phyloP scores from a whole-genome alignment of 1,140 invertebrate genomes.

The Pseudomyrmex concolor region DNA sequence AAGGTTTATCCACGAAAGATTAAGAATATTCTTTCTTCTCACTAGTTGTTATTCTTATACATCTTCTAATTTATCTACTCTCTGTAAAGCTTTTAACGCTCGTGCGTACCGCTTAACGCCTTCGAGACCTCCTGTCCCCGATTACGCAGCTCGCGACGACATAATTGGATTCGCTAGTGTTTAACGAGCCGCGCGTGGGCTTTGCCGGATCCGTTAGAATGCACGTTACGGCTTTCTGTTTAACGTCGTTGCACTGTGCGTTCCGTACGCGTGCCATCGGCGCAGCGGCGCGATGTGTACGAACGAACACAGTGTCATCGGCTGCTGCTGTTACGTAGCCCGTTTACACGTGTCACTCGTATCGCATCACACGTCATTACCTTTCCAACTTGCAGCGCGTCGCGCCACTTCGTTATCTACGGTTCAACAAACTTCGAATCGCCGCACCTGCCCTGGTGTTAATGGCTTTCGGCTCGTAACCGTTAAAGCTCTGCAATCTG shows the following conservation, averaged over 20 bases:
- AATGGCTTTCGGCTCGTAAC: conserved; percentile 56
- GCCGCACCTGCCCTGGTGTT: conserved; percentile 62
- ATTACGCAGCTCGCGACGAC: conserved; percentile 45
- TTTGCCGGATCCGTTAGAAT: conserved; percentile 46
- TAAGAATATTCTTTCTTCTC: neutral
- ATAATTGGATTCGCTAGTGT: conserved; percentile 51
- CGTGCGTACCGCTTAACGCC: neutral
- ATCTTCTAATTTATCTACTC: neutral
- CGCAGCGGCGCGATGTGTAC: neutral
- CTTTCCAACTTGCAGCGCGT: conserved; percentile 40
- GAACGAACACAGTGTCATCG: conserved; percentile 17
- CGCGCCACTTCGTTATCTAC: conserved; percentile 62
- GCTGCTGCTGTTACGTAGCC: conserved; percentile 45
- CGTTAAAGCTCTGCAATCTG: conserved; percentile 21
- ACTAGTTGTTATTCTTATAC: neutral
- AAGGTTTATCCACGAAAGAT: too few species aligned
- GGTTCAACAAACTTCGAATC: conserved; percentile 71
- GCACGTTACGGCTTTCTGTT: conserved; percentile 52
- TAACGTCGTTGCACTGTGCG: conserved; percentile 40
- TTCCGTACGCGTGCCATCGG: conserved; percentile 22
- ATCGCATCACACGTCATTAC: conserved; percentile 74
- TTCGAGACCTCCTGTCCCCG: conserved; percentile 24
- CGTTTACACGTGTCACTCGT: conserved; percentile 71
- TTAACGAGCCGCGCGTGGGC: conserved; percentile 55
- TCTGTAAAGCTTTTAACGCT: conserved; percentile 8